phyloP scores from a whole-genome alignment of 2,888 invertebrate genomes.

The Nomada fabriciana region DNA sequence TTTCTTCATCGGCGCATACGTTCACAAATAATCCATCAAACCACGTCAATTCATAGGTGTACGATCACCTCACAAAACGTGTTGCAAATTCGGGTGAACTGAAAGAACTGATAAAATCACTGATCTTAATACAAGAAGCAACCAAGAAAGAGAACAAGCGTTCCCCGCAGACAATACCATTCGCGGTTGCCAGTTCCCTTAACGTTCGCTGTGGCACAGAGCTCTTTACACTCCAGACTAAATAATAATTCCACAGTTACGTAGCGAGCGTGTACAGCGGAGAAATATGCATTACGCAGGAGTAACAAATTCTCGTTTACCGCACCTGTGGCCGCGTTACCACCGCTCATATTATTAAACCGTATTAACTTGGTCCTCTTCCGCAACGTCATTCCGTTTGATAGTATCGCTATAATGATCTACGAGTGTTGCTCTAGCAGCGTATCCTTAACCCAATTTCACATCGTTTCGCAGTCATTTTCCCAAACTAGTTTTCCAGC shows the following conservation, averaged over 20 bases:
- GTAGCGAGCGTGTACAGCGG: background rate
- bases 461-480: slow-evolving; percentile 39
- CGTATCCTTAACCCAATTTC: slow-evolving; percentile 47
- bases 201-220: background rate
- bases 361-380: slow-evolving; percentile 28
- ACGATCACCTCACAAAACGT: background rate
- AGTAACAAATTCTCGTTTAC: slow-evolving; percentile 17
- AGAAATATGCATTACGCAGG: background rate
- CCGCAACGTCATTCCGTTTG: slow-evolving; percentile 12
- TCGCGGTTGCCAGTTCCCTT: background rate
- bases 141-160: background rate
- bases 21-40: too few species aligned
- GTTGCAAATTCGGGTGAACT: background rate
- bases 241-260: slow-evolving; percentile 16
- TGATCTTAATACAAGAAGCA: background rate
- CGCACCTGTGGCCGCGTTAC: slow-evolving; percentile 24
- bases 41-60: too few species aligned
- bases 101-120: background rate
- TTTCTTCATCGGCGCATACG: too few species aligned
- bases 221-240: slow-evolving; percentile 11
- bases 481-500: slow-evolving; percentile 27
- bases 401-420: background rate
- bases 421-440: slow-evolving; percentile 25
- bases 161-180: background rate
- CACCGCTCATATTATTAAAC: slow-evolving; percentile 16